Conservation (phyloP, 2,113 vertebrate genomes). For the Amblyornis subalaris region DNA sequence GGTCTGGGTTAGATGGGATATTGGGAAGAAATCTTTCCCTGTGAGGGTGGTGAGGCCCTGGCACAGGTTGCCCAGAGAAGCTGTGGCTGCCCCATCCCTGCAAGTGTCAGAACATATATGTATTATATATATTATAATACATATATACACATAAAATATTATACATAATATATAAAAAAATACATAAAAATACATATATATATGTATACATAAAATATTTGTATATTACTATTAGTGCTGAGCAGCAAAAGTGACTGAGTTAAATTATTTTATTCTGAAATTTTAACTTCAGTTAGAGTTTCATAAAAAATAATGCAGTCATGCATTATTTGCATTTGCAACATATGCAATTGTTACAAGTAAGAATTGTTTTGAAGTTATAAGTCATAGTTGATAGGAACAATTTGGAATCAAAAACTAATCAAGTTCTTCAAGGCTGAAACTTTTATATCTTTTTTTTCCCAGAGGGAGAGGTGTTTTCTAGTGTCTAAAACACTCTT, state of each 20-base stretch:
- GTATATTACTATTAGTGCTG: not conserved
- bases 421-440: not conserved
- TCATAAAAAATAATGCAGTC: not conserved
- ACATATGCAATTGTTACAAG: not conserved
- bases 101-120: not conserved
- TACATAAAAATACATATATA: no score
- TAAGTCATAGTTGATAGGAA: not conserved
- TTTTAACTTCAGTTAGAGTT: not conserved
- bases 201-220: not conserved
- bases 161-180: no score
- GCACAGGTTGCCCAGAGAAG: not conserved
- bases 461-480: not conserved
- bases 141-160: no score
- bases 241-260: not conserved
- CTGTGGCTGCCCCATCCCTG: not conserved
- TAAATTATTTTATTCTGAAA: not conserved
- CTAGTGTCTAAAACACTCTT: not conserved
- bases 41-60: rapidly evolving
- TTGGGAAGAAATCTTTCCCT: not conserved
- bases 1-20: not conserved
- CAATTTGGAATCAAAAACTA: not conserved
- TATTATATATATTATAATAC: no score
- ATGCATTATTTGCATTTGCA: no score
- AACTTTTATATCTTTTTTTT: not conserved
- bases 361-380: not conserved